Evolutionary conservation across 2,113 vertebrate genomes (phyloP), one percentile per base, ranked within the genome.

Genomic region (Morone saxatilis): DNA sequence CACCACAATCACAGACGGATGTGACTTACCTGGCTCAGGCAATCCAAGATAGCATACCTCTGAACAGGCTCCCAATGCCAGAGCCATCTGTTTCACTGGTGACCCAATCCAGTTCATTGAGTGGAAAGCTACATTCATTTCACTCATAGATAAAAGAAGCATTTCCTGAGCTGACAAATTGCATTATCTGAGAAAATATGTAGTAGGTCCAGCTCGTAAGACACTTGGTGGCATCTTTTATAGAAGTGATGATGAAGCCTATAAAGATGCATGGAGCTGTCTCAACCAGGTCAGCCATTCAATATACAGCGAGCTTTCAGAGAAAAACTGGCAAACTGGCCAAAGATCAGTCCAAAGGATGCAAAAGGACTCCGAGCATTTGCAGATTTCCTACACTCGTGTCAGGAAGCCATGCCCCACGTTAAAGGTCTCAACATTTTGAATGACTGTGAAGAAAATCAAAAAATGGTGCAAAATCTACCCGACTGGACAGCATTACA

Each of bases 381-480:
- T 10, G 36, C 63, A 13, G 71, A 84, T 53, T 84, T 87, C 10
- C 0, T 79, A 6, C 11, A 62, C 0, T 3, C 69, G 47, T 87
- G 85, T 4, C 43, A 54, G 2, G 59, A 76, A 47, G 76, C 81
- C 19, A 71, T 76, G n/a, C 80, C 71, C 7, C 7, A 80, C 38
- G n/a, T 76, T n/a, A 63, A 76, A 41, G 76, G 75, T 4, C 22
- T 84, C 0, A 19, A 51, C 1, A 78, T 84, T 60, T n/a, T 72
- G 1, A 84, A 74, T 4, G 76, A 84, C 5, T 78, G 69, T 60
- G 61, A 79, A 11, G 76, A 74, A 43, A 84, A 79, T 7, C 82
- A 68, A 7, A 79, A 68, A n/a, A n/a, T n/a, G n/a, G n/a, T n/a
- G n/a, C n/a, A n/a, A n/a, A 69, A 74, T 13, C 13, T 73, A 22